Conservation (phyloP, 2,888 invertebrate genomes). For the Ophion obscuratus region DNA sequence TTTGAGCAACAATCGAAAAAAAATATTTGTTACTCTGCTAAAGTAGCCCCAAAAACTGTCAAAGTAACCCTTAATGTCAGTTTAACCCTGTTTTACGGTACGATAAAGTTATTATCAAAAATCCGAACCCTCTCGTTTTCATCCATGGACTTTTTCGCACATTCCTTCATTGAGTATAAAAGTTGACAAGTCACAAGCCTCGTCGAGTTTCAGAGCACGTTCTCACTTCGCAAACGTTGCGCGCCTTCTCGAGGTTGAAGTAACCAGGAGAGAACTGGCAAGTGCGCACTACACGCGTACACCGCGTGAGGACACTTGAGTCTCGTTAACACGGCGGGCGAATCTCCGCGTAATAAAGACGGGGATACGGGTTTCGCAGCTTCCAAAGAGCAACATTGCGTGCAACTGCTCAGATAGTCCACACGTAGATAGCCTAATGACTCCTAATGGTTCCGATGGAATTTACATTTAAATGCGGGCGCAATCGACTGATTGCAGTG, state of each 20-base stretch:
- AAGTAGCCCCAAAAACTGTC: no score
- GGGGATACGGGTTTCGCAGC: constrained; percentile 24
- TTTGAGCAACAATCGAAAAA: no score
- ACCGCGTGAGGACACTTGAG: constrained; percentile 10
- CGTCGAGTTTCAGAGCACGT: constrained; percentile 15
- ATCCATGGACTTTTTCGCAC: neutral
- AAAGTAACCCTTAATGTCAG: no score
- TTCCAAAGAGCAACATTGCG: constrained; percentile 27
- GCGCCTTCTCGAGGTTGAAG: constrained; percentile 6
- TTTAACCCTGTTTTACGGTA: neutral
- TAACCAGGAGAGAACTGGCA: constrained; percentile 5
- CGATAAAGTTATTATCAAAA: neutral
- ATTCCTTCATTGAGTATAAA: neutral
- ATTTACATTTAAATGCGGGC: constrained; percentile 43
- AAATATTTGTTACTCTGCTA: no score
- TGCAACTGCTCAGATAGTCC: neutral
- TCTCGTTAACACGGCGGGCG: constrained; percentile 20
- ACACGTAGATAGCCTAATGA: constrained; percentile 12
- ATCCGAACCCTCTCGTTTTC: neutral
- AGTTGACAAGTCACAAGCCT: neutral
- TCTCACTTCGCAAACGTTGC: neutral
- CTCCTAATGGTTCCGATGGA: constrained; percentile 37
- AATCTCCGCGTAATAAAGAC: constrained; percentile 2
- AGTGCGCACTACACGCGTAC: constrained; percentile 6
- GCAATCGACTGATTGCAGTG: constrained; percentile 36